Evolutionary conservation across 2,888 invertebrate species (phyloP), one percentile per base, ranked within the genome.

Genomic region (Eilema griseolum): DNA sequence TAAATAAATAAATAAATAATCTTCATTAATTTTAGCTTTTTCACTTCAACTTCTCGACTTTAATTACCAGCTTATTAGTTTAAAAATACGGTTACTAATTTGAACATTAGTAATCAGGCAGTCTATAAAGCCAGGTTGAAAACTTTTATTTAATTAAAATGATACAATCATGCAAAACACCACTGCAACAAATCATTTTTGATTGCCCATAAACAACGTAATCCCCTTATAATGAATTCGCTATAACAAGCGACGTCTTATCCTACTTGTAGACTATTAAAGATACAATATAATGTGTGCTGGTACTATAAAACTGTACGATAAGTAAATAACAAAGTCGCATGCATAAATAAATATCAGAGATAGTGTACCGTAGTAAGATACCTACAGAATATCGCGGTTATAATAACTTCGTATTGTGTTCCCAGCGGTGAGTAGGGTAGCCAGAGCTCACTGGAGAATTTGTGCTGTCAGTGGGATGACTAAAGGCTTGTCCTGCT

Each of bases 251-350:
- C 33, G n/a, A 37, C 23, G 61, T 23, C 23, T 23, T 37, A 61
- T 61, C 33, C 33, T 14, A 37, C 23, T 61, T 61, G 23, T 37
- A 23, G 31, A 14, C 61, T 31, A 14, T 61, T n/a, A 61, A 61
- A 37, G 23, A 61, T 37, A 23, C 16, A 23, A 23, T 37, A 61
- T 23, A 61, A 61, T 20, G 23, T 23, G 5, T 61, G 23, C 14
- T 33, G 3, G 23, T 31, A 37, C 23, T 14, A 31, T 61, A 33
- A 61, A 37, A 12, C 33, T 61, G 16, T 61, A 14, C n/a, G 61
- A 61, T 33, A 61, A 61, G 23, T 61, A 33, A 33, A 61, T 20
- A 20, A 46, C 33, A 61, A 61, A 61, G 61, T 61, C 23, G 23
- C 23, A 20, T 37, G 33, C 23, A 37, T 23, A 37, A 61, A 37